These are phyloP conservation scores for Zaprionus lineosus DNA, from an alignment of 2,888 invertebrate genomes.

Conservation along the genomic window DNA sequence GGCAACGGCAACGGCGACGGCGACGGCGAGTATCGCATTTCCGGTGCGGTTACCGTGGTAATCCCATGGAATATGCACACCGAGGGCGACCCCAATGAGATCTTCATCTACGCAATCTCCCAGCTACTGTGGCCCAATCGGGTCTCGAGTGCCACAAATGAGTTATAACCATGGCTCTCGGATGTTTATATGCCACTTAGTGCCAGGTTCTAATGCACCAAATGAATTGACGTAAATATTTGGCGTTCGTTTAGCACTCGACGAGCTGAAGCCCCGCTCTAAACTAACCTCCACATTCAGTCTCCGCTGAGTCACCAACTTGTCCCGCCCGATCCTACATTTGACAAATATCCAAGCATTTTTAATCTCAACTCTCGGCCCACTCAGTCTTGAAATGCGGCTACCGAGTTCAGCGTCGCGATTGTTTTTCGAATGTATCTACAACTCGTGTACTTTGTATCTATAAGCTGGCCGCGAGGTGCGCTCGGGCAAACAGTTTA, in stretches of 20 bases:
- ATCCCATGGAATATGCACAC: slow-evolving; percentile 30
- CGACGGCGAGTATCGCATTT: slow-evolving; percentile 72
- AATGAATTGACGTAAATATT: slow-evolving; percentile 73
- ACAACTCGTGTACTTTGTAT: slow-evolving; percentile 30
- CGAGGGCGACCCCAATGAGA: slow-evolving; percentile 32
- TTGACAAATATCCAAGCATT: slow-evolving; percentile 71
- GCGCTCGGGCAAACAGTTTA: slow-evolving; percentile 60
- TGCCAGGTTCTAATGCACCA: slow-evolving; percentile 62
- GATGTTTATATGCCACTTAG: slow-evolving; percentile 70
- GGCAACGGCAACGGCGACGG: too few species aligned
- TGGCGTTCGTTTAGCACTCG: slow-evolving; percentile 69
- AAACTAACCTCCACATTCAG: slow-evolving; percentile 12
- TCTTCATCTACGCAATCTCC: slow-evolving; percentile 23
- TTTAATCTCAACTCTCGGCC: slow-evolving; percentile 57
- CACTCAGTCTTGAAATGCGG: slow-evolving; percentile 47
- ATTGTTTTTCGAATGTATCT: slow-evolving; percentile 49
- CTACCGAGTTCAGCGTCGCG: slow-evolving; percentile 66
- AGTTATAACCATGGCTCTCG: slow-evolving; percentile 41
- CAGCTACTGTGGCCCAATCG: slow-evolving; percentile 41
- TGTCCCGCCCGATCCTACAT: slow-evolving; percentile 74
- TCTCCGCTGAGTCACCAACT: slow-evolving; percentile 66
- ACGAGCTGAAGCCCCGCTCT: slow-evolving; percentile 16
- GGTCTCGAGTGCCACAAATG: too few species aligned
- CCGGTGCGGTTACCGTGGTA: slow-evolving; percentile 70
- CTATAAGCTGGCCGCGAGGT: slow-evolving; percentile 39